Evolutionary conservation across 2,797 vertebrate species (phyloP).

Genomic region (Sebastes kiyomatsui): DNA sequence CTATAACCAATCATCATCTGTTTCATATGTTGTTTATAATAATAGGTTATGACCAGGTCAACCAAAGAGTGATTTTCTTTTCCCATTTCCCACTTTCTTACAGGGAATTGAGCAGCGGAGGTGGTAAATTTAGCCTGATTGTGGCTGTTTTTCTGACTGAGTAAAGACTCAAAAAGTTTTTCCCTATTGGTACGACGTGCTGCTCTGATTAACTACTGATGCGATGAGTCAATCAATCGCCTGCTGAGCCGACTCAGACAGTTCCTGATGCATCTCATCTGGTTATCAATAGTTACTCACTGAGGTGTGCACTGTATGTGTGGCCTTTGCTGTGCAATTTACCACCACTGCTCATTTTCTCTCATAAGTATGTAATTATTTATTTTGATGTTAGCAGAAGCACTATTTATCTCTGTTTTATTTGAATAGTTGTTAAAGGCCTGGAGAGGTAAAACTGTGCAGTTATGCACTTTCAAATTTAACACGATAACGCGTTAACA

Average conservation of each 20-base stretch:
- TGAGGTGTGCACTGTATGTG: neutral
- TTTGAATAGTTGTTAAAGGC: neutral
- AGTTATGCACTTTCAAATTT: too few species aligned
- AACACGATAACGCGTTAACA: too few species aligned
- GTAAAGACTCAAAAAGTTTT: neutral
- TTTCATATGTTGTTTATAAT: neutral
- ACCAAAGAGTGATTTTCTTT: neutral
- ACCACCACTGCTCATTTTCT: neutral
- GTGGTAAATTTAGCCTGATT: neutral
- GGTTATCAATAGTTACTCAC: neutral
- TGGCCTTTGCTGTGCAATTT: neutral
- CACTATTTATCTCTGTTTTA: neutral
- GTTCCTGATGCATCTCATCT: neutral
- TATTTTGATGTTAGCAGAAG: neutral
- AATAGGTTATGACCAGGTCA: neutral
- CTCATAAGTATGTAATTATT: neutral
- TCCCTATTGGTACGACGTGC: neutral
- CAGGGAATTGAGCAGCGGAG: neutral
- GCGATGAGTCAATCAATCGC: neutral
- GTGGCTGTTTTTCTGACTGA: neutral
- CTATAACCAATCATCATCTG: neutral
- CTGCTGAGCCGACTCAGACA: neutral
- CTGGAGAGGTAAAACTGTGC: neutral
- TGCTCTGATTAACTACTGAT: conserved; percentile 7
- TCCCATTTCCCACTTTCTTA: neutral